These are phyloP conservation scores for Oedothorax gibbosus DNA, from an alignment of 1,140 invertebrate genomes.

Conservation along the genomic window DNA sequence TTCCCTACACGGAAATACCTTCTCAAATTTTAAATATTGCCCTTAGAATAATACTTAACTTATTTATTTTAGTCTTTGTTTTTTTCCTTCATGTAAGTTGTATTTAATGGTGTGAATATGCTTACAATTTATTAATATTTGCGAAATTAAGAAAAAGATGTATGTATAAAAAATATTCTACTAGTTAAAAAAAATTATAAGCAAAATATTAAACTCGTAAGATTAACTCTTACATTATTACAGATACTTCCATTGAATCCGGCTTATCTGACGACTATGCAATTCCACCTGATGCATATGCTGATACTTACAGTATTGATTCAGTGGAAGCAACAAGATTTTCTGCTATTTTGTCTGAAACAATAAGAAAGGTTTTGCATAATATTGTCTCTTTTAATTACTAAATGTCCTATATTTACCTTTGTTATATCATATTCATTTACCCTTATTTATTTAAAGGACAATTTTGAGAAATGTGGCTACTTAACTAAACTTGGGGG, in stretches of 20 bases:
- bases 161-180: too few species aligned
- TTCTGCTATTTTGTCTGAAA: constrained; percentile 45
- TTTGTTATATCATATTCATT: neutral
- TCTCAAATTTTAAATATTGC: too few species aligned
- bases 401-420: neutral
- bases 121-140: too few species aligned
- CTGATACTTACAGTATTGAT: constrained; percentile 60
- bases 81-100: too few species aligned
- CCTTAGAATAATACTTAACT: too few species aligned
- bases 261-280: constrained; percentile 96
- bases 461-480: constrained; percentile 75
- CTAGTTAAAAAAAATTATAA: too few species aligned
- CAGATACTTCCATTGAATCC: constrained; percentile 84
- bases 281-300: constrained; percentile 90
- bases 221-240: neutral
- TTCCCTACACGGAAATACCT: too few species aligned
- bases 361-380: constrained; percentile 22
- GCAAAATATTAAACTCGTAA: too few species aligned
- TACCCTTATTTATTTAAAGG: constrained; percentile 36
- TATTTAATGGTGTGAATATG: too few species aligned
- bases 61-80: too few species aligned
- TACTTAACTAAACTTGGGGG: constrained; percentile 94
- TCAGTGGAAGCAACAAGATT: constrained; percentile 52
- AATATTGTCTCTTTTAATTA: neutral
- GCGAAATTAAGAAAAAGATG: too few species aligned